Conservation (phyloP, 2,797 vertebrate species). For the Syngnathus acus region DNA sequence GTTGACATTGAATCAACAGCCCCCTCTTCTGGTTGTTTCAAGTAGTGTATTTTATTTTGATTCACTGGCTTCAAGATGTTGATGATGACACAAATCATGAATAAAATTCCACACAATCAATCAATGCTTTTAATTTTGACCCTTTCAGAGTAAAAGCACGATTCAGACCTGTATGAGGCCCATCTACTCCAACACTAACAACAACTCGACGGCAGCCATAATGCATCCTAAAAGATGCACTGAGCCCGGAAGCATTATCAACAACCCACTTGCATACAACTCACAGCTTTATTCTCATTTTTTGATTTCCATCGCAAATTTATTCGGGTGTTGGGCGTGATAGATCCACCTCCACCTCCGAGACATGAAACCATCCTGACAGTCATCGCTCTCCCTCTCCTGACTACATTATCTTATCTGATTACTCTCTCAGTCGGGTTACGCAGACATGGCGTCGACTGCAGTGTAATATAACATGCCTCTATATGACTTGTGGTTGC, state of each 20-base stretch:
- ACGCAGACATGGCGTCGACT: constrained; percentile 69
- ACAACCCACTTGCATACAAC: constrained; percentile 42
- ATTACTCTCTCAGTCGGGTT: constrained; percentile 60
- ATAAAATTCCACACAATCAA: neutral
- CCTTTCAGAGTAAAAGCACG: constrained; percentile 10
- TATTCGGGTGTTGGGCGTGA: constrained; percentile 35
- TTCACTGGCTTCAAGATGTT: neutral
- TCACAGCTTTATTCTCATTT: constrained; percentile 11
- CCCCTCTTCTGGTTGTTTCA: neutral
- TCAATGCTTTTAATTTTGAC: constrained; percentile 16
- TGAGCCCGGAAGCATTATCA: constrained; percentile 55
- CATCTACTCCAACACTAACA: constrained; percentile 49
- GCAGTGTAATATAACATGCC: constrained; percentile 68
- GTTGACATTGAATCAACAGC: neutral
- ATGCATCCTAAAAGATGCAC: constrained; percentile 59
- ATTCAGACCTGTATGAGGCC: constrained; percentile 56
- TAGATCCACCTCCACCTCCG: constrained; percentile 35
- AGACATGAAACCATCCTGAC: constrained; percentile 49
- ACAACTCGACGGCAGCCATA: constrained; percentile 62
- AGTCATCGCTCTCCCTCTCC: constrained; percentile 41
- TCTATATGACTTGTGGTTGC: constrained; percentile 66
- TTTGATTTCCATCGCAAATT: constrained; percentile 14
- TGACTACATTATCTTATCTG: constrained; percentile 69
- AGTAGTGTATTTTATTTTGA: neutral
- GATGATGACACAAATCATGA: neutral